Percentiles rank a stretch among this genome's conserved stretches.
These are phyloP conservation scores for Drosophila koepferae DNA, from an alignment of 2,888 invertebrate species.

Conservation along the genomic window DNA sequence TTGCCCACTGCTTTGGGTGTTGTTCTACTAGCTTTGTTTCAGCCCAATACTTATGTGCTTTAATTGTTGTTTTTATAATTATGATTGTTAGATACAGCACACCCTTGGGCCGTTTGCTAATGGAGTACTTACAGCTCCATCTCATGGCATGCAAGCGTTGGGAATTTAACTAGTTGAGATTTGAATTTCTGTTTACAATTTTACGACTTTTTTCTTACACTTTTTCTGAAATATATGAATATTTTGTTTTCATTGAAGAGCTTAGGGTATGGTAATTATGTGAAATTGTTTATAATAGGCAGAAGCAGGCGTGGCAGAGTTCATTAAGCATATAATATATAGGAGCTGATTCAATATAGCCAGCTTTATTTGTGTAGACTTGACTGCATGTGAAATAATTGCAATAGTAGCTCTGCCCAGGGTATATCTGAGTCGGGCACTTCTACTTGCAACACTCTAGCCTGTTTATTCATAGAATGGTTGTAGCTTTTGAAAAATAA, in stretches of 20 bases:
- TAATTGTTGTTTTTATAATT: conserved; percentile 72
- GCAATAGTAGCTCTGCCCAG: background rate
- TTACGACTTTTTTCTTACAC: background rate
- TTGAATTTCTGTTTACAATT: background rate
- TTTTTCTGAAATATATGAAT: no score
- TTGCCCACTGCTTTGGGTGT: conserved; percentile 17
- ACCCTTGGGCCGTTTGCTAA: conserved; percentile 37
- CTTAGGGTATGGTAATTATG: no score
- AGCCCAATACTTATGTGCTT: conserved; percentile 60
- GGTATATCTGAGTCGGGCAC: background rate
- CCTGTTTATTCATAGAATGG: background rate
- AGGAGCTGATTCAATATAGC: no score
- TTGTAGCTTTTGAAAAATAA: background rate
- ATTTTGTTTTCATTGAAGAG: no score
- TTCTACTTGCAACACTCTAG: accelerated
- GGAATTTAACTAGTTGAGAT: background rate
- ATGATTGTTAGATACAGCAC: conserved; percentile 52
- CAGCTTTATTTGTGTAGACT: no score
- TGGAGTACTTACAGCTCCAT: conserved; percentile 11
- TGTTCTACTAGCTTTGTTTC: conserved; percentile 21
- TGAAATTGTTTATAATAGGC: no score
- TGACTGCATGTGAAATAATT: no score
- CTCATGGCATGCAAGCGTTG: conserved; percentile 1
- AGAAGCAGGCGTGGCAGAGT: no score
- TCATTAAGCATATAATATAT: no score